phyloP scores from a whole-genome alignment of 1,140 invertebrate species.

The Drosophila santomea region DNA sequence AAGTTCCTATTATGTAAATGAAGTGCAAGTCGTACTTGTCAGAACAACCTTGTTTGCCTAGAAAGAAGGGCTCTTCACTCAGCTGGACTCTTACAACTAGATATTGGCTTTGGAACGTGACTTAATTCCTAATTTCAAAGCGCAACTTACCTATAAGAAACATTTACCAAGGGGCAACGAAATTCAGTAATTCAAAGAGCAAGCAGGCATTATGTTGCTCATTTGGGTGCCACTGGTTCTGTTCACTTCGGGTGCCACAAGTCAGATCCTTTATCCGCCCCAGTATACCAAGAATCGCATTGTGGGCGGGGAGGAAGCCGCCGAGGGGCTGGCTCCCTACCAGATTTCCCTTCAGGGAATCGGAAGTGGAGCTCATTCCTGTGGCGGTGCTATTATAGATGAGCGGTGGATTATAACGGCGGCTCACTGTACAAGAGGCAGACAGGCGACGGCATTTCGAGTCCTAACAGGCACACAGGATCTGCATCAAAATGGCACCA shows the following conservation, averaged over 20 bases:
- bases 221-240: constrained; percentile 16
- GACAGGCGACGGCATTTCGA: constrained; percentile 41
- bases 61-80: neutral
- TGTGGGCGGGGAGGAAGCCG: constrained; percentile 85
- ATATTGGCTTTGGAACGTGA: constrained; percentile 15
- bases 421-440: constrained; percentile 83
- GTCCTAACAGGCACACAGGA: constrained; percentile 76
- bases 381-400: constrained; percentile 85
- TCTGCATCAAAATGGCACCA: constrained; percentile 63
- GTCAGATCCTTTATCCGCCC: constrained; percentile 64
- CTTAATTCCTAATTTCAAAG: constrained; percentile 3
- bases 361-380: constrained; percentile 75
- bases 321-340: constrained; percentile 84
- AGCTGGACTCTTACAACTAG: constrained; percentile 8
- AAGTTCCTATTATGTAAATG: constrained; percentile 3
- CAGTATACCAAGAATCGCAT: constrained; percentile 74
- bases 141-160: constrained; percentile 18
- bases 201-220: constrained; percentile 16
- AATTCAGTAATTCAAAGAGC: neutral
- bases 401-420: constrained; percentile 85
- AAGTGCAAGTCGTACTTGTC: constrained; percentile 3
- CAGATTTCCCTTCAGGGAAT: constrained; percentile 84
- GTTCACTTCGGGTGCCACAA: neutral
- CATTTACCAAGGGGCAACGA: neutral
- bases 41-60: constrained; percentile 14